Conservation (phyloP, 1,140 invertebrate genomes). For the Phymastichus coffea region DNA sequence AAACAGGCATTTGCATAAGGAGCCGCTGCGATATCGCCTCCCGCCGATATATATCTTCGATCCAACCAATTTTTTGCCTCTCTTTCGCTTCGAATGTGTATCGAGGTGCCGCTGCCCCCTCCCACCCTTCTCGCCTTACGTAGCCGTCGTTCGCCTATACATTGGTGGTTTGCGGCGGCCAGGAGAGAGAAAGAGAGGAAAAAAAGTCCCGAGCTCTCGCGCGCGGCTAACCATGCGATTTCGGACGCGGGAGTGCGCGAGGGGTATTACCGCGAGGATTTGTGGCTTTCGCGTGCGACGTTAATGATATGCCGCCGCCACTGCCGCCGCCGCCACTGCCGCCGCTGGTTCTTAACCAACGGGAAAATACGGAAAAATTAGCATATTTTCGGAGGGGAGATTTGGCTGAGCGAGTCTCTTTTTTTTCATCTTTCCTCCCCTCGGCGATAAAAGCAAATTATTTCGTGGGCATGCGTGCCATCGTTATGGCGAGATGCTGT, state of each 20-base stretch:
- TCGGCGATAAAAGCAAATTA: too few relatives aligned
- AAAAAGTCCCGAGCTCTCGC: too few relatives aligned
- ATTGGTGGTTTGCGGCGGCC: neutral
- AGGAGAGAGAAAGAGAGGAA: too few relatives aligned
- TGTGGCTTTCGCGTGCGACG: neutral
- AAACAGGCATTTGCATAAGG: constrained; percentile 21
- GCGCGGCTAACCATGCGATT: neutral
- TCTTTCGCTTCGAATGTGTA: constrained; percentile 6
- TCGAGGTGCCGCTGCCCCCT: neutral
- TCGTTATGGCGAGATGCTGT: too few relatives aligned
- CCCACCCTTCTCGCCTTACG: neutral
- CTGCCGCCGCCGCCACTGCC: too few relatives aligned
- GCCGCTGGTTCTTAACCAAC: too few relatives aligned
- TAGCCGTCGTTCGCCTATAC: neutral
- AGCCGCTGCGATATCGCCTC: neutral
- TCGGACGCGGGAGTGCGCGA: too few relatives aligned
- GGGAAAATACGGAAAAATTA: constrained; percentile 4
- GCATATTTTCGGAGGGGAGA: constrained; percentile 2
- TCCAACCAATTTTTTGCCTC: constrained; percentile 6
- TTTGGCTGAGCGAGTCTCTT: too few relatives aligned
- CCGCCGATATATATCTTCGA: neutral
- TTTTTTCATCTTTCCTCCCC: too few relatives aligned
- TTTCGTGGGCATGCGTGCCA: too few relatives aligned
- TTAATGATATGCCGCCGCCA: constrained; percentile 3
- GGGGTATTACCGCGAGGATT: constrained; percentile 1